Base-by-base conservation (phyloP, 2,888 invertebrate species). In the Tiliacea aurago region DNA sequence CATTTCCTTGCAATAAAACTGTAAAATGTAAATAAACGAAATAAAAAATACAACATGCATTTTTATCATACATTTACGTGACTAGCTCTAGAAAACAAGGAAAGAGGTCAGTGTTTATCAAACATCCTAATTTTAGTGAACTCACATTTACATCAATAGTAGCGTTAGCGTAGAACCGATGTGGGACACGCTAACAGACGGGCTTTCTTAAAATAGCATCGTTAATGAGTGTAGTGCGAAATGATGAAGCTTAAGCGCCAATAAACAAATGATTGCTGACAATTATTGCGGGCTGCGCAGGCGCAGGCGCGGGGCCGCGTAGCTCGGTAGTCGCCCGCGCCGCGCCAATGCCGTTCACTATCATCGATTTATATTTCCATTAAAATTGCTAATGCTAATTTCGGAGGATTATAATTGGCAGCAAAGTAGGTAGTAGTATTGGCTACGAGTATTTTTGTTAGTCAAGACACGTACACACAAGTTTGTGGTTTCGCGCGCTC, bases 231-330 rank as follows among this genome's bases (percentile, higher is more conserved):
- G 88, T 91, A 88, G 91, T 88, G 91, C 91, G 91, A 93, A 92
- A 91, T 90, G 89, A 89, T 90, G 85, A 88, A 91, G 91, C 91
- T 92, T 92, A 91, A 89, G 90, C 90, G 91, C 90, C 91, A 91
- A 91, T 93, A 93, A 92, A 93, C 92, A 94, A 93, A 93, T 91
- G 91, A 94, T 93, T 92, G 91, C 91, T 88, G 91, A 92, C 94
- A 94, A 82, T 82, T 73, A 81, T 83, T 80, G 80, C 81, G 79
- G 74, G 56, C 63, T 80, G 81, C 63, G 74, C 59, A 33, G 71
- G 80, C 76, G 82, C 84, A 66, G 65, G 73, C 65, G 73, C 73
- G 70, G 61, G 67, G 62, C 76, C 78, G 89, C 88, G 90, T 90
- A 90, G 80, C 80, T 67, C 90, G 73, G 91, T 87, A 90, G 91